phyloP scores from a whole-genome alignment of 2,113 vertebrate genomes.

The Ptyas mucosa region DNA sequence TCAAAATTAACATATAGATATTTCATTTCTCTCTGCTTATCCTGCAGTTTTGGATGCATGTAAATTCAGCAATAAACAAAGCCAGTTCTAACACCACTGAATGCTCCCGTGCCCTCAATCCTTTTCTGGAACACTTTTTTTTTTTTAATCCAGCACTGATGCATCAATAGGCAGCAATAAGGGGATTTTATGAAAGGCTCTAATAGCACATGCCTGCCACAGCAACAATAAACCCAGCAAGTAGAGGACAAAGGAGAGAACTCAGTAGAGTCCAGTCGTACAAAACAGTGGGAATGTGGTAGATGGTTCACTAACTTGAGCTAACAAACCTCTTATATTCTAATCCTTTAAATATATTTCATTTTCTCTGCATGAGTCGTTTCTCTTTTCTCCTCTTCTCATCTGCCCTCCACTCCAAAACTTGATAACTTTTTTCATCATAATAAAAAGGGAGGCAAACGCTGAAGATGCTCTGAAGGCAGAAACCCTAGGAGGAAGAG shows the following conservation, averaged over 20 bases:
- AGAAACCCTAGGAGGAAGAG: background rate
- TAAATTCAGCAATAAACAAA: background rate
- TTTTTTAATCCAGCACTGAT: background rate
- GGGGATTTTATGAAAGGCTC: background rate
- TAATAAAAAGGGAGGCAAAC: background rate
- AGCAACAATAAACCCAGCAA: background rate
- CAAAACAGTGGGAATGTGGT: background rate
- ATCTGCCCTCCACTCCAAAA: background rate
- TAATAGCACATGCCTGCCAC: background rate
- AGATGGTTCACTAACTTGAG: background rate
- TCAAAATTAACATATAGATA: background rate
- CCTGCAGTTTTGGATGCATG: background rate
- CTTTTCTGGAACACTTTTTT: background rate
- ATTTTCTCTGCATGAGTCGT: background rate
- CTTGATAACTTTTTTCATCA: background rate
- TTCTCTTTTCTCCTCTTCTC: background rate
- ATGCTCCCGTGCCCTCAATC: too few relatives aligned
- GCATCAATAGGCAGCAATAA: background rate
- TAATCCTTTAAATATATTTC: background rate
- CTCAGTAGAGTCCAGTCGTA: background rate
- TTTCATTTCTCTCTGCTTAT: background rate
- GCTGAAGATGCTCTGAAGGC: background rate
- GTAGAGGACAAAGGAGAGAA: background rate
- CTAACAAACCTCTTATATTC: background rate
- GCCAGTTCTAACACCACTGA: background rate